Percentiles rank a stretch among this genome's conserved stretches.
Evolutionary conservation across 92 coral and sea anemone species (phyloP).

Genomic region (Epizoanthus ramosus): DNA sequence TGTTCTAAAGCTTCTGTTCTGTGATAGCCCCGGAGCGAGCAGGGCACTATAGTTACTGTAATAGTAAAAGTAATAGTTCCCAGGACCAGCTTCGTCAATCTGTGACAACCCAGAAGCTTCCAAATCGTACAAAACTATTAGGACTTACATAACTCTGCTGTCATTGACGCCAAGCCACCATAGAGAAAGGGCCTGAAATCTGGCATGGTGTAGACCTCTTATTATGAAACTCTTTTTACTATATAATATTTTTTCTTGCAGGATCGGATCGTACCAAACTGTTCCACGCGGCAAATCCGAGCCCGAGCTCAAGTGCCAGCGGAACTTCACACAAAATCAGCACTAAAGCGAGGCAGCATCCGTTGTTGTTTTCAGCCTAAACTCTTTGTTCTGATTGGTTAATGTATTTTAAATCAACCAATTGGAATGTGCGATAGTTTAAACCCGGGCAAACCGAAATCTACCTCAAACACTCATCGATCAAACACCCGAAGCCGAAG

Average conservation of each 20-base stretch:
- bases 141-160: conserved; percentile 88
- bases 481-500: neutral
- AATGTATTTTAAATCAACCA: conserved; percentile 52
- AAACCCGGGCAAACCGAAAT: conserved; percentile 93
- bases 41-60: too few relatives aligned
- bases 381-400: conserved; percentile 75
- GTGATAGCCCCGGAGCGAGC: too few relatives aligned
- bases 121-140: too few relatives aligned
- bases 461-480: conserved; percentile 33
- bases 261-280: neutral
- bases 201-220: conserved; percentile 48
- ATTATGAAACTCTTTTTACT: neutral
- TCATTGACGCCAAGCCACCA: conserved; percentile 98
- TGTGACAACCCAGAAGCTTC: too few relatives aligned
- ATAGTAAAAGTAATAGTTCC: too few relatives aligned
- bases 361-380: conserved; percentile 28
- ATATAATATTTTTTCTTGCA: neutral
- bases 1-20: too few relatives aligned
- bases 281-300: conserved; percentile 32
- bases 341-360: conserved; percentile 62
- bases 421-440: conserved; percentile 67
- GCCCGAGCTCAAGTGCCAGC: conserved; percentile 31
- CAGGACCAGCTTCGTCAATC: too few relatives aligned
- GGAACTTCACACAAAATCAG: neutral
- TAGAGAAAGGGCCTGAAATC: conserved; percentile 96